Conservation (phyloP, 1,140 invertebrate species). For the Drosophila biarmipes region DNA sequence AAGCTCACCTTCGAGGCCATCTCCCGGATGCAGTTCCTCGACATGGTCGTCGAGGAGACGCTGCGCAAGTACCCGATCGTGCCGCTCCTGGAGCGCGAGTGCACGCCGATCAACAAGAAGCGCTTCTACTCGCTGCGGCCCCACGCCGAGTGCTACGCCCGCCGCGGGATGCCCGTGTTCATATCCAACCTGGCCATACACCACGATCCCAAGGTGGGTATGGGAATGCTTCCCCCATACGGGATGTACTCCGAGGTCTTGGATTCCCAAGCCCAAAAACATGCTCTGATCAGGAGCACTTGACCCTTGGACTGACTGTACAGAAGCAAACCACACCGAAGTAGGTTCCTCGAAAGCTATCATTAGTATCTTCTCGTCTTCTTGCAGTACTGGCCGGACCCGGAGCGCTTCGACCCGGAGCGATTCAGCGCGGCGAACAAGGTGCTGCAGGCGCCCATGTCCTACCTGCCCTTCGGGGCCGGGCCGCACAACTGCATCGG, state of each 20-base stretch:
- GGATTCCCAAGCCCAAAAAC: no score
- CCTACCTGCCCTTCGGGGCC: constrained; percentile 88
- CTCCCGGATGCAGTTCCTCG: constrained; percentile 87
- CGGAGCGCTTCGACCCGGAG: constrained; percentile 82
- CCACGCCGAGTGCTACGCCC: constrained; percentile 70
- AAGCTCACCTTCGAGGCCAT: constrained; percentile 86
- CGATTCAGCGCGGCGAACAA: constrained; percentile 76
- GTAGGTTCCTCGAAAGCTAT: no score
- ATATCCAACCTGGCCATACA: constrained; percentile 79
- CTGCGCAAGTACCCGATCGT: constrained; percentile 79
- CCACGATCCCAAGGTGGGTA: constrained; percentile 71
- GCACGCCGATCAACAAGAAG: constrained; percentile 76
- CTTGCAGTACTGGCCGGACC: constrained; percentile 79
- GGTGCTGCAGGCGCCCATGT: constrained; percentile 64
- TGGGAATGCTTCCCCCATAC: no score
- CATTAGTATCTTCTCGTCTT: background rate
- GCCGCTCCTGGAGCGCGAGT: constrained; percentile 77
- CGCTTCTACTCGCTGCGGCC: constrained; percentile 78
- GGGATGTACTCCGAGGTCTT: background rate
- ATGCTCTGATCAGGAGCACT: no score
- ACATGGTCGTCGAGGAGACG: constrained; percentile 86
- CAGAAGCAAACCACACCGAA: no score
- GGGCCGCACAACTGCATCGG: constrained; percentile 88
- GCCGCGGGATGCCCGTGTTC: constrained; percentile 77
- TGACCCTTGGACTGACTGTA: no score